A percentile compares a stretch with the other conserved stretches of the same genome.
Conservation (phyloP, 92 coral and sea anemone genomes). For the Epizoanthus fatuus region DNA sequence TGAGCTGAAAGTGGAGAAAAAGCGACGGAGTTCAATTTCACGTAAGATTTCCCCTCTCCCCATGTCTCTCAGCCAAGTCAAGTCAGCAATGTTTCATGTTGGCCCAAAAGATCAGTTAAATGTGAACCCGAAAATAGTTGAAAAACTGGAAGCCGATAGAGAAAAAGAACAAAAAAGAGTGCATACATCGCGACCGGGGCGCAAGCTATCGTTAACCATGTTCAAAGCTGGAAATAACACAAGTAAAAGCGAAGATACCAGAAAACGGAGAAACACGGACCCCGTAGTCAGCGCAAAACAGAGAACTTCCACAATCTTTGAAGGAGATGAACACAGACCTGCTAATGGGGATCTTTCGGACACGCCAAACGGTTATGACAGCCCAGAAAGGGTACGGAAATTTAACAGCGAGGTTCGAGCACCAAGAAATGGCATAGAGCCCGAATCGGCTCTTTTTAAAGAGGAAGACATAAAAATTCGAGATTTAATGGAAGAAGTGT, state of each 20-base stretch:
- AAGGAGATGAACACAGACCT: slow-evolving; percentile 22
- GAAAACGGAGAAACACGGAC: slow-evolving; percentile 85
- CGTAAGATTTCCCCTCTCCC: slow-evolving; percentile 76
- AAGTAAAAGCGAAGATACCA: slow-evolving; percentile 59
- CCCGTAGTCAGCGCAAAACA: slow-evolving; percentile 55
- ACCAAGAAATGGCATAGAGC: slow-evolving; percentile 45
- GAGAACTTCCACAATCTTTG: slow-evolving; percentile 32
- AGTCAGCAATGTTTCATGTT: slow-evolving; percentile 61
- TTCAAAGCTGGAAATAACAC: slow-evolving; percentile 60
- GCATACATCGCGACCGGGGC: slow-evolving; percentile 38
- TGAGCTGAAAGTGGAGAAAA: slow-evolving; percentile 66
- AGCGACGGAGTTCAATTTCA: slow-evolving; percentile 75
- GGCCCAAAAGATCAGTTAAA: slow-evolving; percentile 22
- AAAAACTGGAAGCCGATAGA: slow-evolving; percentile 51
- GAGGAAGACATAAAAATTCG: slow-evolving; percentile 86
- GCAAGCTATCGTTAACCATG: slow-evolving; percentile 81
- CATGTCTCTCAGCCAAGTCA: slow-evolving; percentile 49
- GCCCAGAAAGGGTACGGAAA: slow-evolving; percentile 16
- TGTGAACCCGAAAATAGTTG: slow-evolving; percentile 25
- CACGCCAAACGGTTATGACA: background rate
- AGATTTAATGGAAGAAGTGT: slow-evolving; percentile 75
- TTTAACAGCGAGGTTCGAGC: slow-evolving; percentile 4
- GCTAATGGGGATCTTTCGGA: background rate
- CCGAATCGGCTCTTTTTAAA: slow-evolving; percentile 75
- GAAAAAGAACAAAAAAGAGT: slow-evolving; percentile 53